Base-by-base conservation (phyloP, 2,888 invertebrate species). In the Plagiodera versicolora region DNA sequence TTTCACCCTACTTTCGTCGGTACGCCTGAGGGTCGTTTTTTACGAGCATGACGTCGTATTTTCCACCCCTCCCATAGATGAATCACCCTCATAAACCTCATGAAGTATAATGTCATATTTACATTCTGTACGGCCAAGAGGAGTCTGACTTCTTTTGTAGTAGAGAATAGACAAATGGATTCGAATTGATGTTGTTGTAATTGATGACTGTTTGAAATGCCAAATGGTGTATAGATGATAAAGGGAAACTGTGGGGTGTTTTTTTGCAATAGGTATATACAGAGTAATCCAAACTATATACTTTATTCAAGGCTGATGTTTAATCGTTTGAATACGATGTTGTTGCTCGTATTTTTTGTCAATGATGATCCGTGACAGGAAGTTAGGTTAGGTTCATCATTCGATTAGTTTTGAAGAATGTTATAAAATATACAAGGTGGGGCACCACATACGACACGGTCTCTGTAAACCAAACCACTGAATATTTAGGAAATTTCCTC, bases 61-160 rank as follows among this genome's bases (percentile, higher is more conserved):
- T 53, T 44, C 20, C 24, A 24, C 53, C 53, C 39, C 53, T 44
- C 16, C n/a, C 11, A 17, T 10, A 44, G 53, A 53, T 53, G 53
- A 53, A 44, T 53, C 53, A 53, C 53, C 53, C 24, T 24, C 20
- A 28, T 44, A 14, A 11, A 1, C 53, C 24, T 24, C 20, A 28
- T 44, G n/a, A 11, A 1, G 44, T 53, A 30, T 53, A 53, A 39
- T 44, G 53, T 28, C 53, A 53, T 53, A 53, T 53, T 44, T 53
- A 53, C 53, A 44, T 24, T 53, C 28, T 44, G 24, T 20, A 11
- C 35, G 45, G 3, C 18, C 35, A 17, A 44, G 28, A 44, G 24
- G 44, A 39, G 14, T 20, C 16, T 44, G 44, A 24, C 44, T 44
- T 53, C 53, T 44, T 44, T 53, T 53, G 53, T 53, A 35, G 14